These are phyloP conservation scores for Naso thynnoides DNA, from an alignment of 2,797 vertebrate genomes.

Conservation along the genomic window DNA sequence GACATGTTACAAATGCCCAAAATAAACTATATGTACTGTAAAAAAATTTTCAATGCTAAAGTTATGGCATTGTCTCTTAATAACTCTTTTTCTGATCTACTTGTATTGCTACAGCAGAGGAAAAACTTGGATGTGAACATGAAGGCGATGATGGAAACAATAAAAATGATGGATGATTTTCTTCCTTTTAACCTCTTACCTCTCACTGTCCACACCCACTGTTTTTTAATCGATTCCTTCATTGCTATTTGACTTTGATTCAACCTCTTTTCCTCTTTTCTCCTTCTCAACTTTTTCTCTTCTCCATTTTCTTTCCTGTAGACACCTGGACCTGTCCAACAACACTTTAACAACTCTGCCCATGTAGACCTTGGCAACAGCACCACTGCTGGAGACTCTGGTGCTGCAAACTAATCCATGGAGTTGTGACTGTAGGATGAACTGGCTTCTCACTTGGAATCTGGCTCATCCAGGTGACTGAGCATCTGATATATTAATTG, in stretches of 20 bases:
- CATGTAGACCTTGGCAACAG: conserved; percentile 77
- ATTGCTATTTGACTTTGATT: conserved; percentile 10
- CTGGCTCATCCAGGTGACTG: conserved; percentile 85
- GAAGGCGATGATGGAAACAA: conserved; percentile 23
- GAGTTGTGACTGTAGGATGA: conserved; percentile 91
- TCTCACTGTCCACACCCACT: conserved; percentile 22
- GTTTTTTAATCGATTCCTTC: conserved; percentile 10
- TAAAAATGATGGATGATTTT: conserved; percentile 43
- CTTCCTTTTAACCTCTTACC: conserved; percentile 15
- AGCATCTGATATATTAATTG: conserved; percentile 5
- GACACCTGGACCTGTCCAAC: conserved; percentile 94
- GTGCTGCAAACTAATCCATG: conserved; percentile 92
- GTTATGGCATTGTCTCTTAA: background rate
- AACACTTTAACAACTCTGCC: conserved; percentile 88
- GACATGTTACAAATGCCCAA: no score
- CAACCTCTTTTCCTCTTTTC: background rate
- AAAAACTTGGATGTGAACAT: conserved; percentile 24
- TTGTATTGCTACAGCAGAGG: background rate
- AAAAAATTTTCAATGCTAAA: background rate
- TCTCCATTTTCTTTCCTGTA: conserved; percentile 66
- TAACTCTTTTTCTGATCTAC: background rate
- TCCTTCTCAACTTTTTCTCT: conserved; percentile 14
- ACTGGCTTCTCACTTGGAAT: conserved; percentile 89
- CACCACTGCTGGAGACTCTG: conserved; percentile 91
- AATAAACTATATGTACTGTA: no score